Evolutionary conservation across 2,888 invertebrate genomes (phyloP), one percentile per base, ranked within the genome.

Genomic region (Brachycybe producta): DNA sequence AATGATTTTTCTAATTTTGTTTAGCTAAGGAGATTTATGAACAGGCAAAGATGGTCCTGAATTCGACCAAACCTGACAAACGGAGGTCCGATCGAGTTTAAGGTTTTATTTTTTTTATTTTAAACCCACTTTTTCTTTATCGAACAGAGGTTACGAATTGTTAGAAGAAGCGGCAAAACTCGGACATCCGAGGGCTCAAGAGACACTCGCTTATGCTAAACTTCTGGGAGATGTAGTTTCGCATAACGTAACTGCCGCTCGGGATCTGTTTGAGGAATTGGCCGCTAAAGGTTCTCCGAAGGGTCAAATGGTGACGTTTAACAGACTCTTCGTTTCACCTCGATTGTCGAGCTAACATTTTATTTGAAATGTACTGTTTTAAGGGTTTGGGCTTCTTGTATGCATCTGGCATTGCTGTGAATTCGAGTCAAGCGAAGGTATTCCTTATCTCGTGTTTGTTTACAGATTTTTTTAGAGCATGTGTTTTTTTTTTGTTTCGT

Each of bases 231-330:
- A 74, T 76, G 62, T 83, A 77, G 53, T 85, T 13, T 74, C 77
- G 35, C 78, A 87, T 59, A 81, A 92, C 65, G 71, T 90, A 52
- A 72, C 78, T 7, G 76, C 76, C 49, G 90, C 92, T 0, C 76
- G 75, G 59, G 69, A 74, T 38, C 79, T 82, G 56, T 92, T 95
- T 62, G 75, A 79, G 53, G 76, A 77, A 58, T 70, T 94, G 32
- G 79, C 81, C 0, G 76, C 76, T 7, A 70, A 74, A 30, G 95
- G 95, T 0, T 74, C 84, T 48, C 79, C 88, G 1, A 84, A 85
- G 61, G 94, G 88, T 11, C 92, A 95, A 68, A 82, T 90, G 75
- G 90, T 83, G 67, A 67, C n/a, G n/a, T n/a, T n/a, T n/a, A n/a
- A n/a, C n/a, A n/a, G n/a, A n/a, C 69, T 65, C 32, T 48, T 50